These are phyloP conservation scores for Neoitamus cyanurus DNA, from an alignment of 2,888 invertebrate species.

Conservation along the genomic window DNA sequence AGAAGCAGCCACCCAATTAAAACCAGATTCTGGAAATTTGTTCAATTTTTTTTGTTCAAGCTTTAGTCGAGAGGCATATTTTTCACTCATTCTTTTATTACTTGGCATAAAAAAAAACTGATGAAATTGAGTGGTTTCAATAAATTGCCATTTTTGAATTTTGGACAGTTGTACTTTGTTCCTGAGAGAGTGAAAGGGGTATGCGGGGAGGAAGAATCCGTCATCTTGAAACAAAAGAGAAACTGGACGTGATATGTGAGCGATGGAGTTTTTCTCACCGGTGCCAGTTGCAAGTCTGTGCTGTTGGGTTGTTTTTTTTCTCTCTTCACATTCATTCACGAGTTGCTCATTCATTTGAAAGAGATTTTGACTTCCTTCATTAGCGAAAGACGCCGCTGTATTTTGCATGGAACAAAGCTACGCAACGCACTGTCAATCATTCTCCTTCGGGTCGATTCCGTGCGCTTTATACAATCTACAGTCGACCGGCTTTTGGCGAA, in stretches of 20 bases:
- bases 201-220: background rate
- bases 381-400: conserved; percentile 10
- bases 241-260: background rate
- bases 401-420: conserved; percentile 4
- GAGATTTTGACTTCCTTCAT: conserved; percentile 25
- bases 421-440: conserved; percentile 20
- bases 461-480: background rate
- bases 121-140: background rate
- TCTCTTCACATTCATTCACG: conserved; percentile 10
- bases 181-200: background rate
- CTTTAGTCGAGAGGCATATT: background rate
- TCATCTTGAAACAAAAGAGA: background rate
- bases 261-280: background rate
- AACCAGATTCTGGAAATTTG: background rate
- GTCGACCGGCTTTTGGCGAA: background rate
- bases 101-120: background rate
- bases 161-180: background rate
- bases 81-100: background rate
- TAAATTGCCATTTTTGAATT: background rate
- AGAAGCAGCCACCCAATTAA: background rate
- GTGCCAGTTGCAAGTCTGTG: background rate
- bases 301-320: background rate
- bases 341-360: conserved; percentile 11
- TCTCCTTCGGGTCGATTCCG: background rate
- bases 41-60: background rate